Base-by-base conservation (phyloP, 2,113 vertebrate species). In the Seriola dumerili region DNA sequence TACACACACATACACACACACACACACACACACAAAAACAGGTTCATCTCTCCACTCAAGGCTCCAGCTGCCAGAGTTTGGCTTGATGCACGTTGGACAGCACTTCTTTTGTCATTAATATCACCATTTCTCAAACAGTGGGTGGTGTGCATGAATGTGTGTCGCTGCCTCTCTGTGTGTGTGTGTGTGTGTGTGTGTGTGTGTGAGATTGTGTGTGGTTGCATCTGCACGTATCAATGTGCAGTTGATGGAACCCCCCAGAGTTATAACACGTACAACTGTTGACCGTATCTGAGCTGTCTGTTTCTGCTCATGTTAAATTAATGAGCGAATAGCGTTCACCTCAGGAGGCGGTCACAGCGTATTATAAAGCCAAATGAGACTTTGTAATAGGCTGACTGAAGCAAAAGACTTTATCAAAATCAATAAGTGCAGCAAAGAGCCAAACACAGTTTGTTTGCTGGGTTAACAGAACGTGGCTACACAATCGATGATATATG, bases 381-480 rank as follows among this genome's bases (percentile, higher is more conserved):
- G 84, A 84, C 63, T 82, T 88, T 86, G 62, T 78, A 76, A 86
- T 68, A 71, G 78, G 78, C 75, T 75, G 86, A 83, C 57, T 80
- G 68, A 48, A 76, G 84, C 65, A 81, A 85, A 87, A 87, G 52
- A 85, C 79, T 83, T 84, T 32, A 90, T 89, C 59, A 62, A 66
- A 91, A 91, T 91, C 89, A 91, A 87, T 90, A 89, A 75, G 23
- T 36, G 76, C 38, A 83, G 71, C 71, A 80, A 75, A 79, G 48
- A 48, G 61, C 52, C 46, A 88, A 84, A 80, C 58, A 54, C 36
- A 46, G 61, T 70, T 55, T 66, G 66, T 85, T 77, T 83, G 65
- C 57, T 64, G 78, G 79, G 83, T 86, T 88, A 76, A 81, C 70
- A 61, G 46, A 80, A 52, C 1, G n/a, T 36, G 71, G 59, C 50